Evolutionary conservation across 2,797 vertebrate species (phyloP).

Genomic region (Liasis olivaceus): DNA sequence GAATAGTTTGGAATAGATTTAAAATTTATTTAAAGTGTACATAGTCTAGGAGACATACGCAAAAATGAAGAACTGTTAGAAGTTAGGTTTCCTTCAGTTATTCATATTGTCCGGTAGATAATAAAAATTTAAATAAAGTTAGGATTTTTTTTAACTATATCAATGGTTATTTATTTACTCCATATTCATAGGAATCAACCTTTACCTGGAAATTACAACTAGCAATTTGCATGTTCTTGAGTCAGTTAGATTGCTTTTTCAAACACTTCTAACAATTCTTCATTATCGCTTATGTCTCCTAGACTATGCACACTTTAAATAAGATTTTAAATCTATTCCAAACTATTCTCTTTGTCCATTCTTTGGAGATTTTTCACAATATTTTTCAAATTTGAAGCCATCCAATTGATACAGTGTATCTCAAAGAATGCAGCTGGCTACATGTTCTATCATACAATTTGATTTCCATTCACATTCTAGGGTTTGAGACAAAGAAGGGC

Average conservation of each 20-base stretch:
- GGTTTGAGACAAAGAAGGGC: neutral
- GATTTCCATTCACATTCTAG: conserved; percentile 19
- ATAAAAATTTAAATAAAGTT: neutral
- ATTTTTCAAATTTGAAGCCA: conserved; percentile 57
- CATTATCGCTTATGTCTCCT: neutral
- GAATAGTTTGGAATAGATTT: too few species aligned
- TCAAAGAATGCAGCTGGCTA: neutral
- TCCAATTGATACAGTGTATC: conserved; percentile 23
- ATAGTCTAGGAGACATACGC: too few species aligned
- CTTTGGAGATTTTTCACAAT: conserved; percentile 39
- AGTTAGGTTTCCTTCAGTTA: neutral
- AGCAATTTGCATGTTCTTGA: neutral
- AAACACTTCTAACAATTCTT: fast-evolving
- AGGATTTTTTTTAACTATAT: neutral
- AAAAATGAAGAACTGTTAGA: too few species aligned
- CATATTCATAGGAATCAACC: neutral
- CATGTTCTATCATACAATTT: neutral
- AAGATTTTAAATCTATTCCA: neutral
- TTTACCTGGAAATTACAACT: neutral
- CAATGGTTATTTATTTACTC: neutral
- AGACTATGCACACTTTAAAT: neutral
- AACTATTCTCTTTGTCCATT: neutral
- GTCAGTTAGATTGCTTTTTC: fast-evolving
- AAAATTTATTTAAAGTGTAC: too few species aligned
- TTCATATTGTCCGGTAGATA: neutral